Base-by-base conservation (phyloP, 1,140 invertebrate species). In the Solen grandis region DNA sequence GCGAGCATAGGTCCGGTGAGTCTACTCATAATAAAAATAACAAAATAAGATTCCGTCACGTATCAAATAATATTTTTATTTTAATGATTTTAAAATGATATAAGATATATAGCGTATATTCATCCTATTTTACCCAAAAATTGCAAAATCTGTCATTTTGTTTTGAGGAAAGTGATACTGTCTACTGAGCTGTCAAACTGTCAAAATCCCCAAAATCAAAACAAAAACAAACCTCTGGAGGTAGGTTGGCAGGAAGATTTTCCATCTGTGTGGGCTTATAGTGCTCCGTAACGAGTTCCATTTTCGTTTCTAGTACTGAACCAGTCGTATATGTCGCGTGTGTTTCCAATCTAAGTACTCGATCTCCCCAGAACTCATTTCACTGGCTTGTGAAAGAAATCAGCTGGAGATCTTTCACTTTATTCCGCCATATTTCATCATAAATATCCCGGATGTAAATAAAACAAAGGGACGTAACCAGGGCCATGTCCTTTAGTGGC, bases 171-270 rank as follows among this genome's bases (percentile, higher is more conserved):
- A n/a, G n/a, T n/a, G n/a, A n/a, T n/a, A n/a, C n/a, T n/a, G n/a
- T n/a, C n/a, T n/a, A n/a, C n/a, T n/a, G n/a, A n/a, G n/a, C n/a
- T n/a, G n/a, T n/a, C n/a, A n/a, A n/a, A n/a, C 22, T 38, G 29
- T 50, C 27, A 54, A 2, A 66, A 16, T 25, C 25, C 25, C 22
- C 55, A 62, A 33, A 35, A 38, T 33, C 16, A 33, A 72, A 10
- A 16, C 27, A 22, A 27, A 36, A 16, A 13, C 41, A 60, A 13
- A 90, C 89, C 86, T 90, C 89, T 59, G 89, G 89, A 8, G 97
- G 97, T 36, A 99, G 91, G 75, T 92, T 87, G 62, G 88, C 90
- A 22, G 91, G 92, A 65, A 92, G 57, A 55, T 84, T 65, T 70
- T 89, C 89, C 72, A 86, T 88, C 4, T 85, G 85, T 10, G 59